phyloP scores from a whole-genome alignment of 1,140 invertebrate species.

The Orius insidiosus region DNA sequence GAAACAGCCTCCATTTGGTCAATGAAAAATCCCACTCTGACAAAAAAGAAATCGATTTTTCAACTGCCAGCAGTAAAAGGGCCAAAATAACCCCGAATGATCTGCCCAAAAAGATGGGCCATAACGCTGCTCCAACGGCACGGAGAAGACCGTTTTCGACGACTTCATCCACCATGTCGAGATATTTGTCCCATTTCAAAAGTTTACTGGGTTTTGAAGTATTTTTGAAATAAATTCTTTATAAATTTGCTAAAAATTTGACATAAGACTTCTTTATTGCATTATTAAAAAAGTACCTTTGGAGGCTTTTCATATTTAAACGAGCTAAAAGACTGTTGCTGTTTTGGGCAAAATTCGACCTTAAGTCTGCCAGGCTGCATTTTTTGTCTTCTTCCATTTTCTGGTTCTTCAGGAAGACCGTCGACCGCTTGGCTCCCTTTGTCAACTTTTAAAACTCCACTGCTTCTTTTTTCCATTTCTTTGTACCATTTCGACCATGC shows the following conservation, averaged over 20 bases:
- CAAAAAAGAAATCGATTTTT: constrained; percentile 4
- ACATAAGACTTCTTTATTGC: not conserved
- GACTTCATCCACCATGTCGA: constrained; percentile 41
- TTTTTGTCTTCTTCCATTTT: no score
- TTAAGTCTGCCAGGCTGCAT: not conserved
- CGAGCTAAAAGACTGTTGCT: not conserved
- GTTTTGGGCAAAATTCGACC: not conserved
- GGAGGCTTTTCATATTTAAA: not conserved
- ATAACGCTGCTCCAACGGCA: constrained; percentile 24
- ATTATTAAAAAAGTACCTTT: not conserved
- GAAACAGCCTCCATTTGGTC: constrained; percentile 28
- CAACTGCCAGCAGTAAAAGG: not conserved
- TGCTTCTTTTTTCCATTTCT: no score
- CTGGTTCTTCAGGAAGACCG: no score
- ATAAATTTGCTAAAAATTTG: not conserved
- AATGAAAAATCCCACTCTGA: constrained; percentile 29
- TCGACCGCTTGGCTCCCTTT: no score
- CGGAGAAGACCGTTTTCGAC: constrained; percentile 36
- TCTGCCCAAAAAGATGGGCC: not conserved
- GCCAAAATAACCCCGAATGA: not conserved
- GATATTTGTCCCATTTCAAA: constrained; percentile 41
- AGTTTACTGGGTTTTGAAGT: constrained; percentile 17
- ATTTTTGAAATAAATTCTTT: not conserved
- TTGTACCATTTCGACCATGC: no score
- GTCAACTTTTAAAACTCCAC: no score